These are phyloP conservation scores for Parambassis ranga DNA, from an alignment of 2,797 vertebrate species.

Conservation along the genomic window DNA sequence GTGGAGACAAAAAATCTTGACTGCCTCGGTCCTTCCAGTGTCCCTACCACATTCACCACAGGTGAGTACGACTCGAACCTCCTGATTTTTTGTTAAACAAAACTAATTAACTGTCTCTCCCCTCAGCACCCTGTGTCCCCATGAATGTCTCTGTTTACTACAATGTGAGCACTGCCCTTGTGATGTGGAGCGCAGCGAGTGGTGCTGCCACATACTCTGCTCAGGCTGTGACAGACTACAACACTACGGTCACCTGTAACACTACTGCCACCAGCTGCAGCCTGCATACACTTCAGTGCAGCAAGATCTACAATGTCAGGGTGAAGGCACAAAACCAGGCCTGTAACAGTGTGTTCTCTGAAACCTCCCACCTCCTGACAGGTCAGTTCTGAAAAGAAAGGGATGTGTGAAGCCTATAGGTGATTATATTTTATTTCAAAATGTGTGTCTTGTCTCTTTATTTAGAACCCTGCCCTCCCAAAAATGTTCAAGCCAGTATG, in stretches of 20 bases:
- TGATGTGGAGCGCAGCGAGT: conserved; percentile 38
- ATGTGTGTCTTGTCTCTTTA: neutral
- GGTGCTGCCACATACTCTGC: conserved; percentile 59
- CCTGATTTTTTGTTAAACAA: neutral
- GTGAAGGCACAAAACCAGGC: conserved; percentile 56
- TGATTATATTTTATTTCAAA: neutral
- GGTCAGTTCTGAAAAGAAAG: conserved; percentile 47
- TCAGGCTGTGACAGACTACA: conserved; percentile 34
- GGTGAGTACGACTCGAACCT: conserved; percentile 30
- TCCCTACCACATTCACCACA: conserved; percentile 42
- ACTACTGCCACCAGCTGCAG: conserved; percentile 48
- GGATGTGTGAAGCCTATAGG: neutral
- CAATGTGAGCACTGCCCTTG: conserved; percentile 34
- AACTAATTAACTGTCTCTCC: neutral
- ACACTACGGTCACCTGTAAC: conserved; percentile 17
- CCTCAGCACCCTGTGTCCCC: conserved; percentile 71
- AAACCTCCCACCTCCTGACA: conserved; percentile 43
- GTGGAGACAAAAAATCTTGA: conserved; percentile 57
- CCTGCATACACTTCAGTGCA: conserved; percentile 65
- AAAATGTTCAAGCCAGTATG: conserved; percentile 53
- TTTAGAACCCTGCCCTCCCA: conserved; percentile 78
- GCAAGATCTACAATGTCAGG: conserved; percentile 68
- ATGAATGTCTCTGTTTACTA: conserved; percentile 49
- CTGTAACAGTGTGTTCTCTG: conserved; percentile 52
- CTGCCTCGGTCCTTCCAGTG: conserved; percentile 66